These are phyloP conservation scores for Arnoldichthys spilopterus DNA, from an alignment of 2,797 vertebrate genomes.

Conservation along the genomic window DNA sequence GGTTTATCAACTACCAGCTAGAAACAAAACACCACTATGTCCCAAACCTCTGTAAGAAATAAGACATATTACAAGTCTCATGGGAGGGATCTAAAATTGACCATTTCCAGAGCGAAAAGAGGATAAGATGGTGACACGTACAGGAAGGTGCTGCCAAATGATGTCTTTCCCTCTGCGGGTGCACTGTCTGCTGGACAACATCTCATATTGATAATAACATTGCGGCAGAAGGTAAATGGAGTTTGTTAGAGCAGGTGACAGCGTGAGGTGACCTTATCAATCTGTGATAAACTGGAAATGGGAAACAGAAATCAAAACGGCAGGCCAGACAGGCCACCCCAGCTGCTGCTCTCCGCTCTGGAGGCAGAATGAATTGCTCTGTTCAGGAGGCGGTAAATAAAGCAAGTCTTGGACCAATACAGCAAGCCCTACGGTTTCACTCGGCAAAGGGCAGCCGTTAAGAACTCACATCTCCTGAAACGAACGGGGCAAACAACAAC, in stretches of 20 bases:
- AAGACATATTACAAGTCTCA: conserved; percentile 51
- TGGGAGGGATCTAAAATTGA: conserved; percentile 52
- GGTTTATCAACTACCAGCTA: conserved; percentile 27
- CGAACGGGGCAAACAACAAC: conserved; percentile 39
- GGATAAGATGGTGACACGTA: conserved; percentile 53
- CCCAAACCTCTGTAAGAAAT: conserved; percentile 35
- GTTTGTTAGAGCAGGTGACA: conserved; percentile 79
- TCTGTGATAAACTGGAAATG: conserved; percentile 85
- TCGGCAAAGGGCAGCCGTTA: conserved; percentile 41
- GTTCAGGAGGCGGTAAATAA: conserved; percentile 65
- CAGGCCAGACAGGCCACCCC: conserved; percentile 64
- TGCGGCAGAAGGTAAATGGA: conserved; percentile 79
- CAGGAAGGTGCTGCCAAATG: conserved; percentile 71
- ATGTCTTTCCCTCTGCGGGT: conserved; percentile 72
- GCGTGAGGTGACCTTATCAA: conserved; percentile 84
- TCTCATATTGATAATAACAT: conserved; percentile 83
- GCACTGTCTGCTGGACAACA: conserved; percentile 73
- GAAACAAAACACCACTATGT: conserved; percentile 38
- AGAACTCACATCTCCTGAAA: conserved; percentile 29
- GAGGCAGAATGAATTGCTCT: conserved; percentile 66
- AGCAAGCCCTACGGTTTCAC: conserved; percentile 50
- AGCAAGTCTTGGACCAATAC: conserved; percentile 62
- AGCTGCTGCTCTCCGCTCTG: conserved; percentile 62
- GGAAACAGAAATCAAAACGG: conserved; percentile 82
- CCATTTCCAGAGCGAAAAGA: conserved; percentile 54